These are phyloP conservation scores for Drosophila oshimai DNA, from an alignment of 1,140 invertebrate species.

Conservation along the genomic window DNA sequence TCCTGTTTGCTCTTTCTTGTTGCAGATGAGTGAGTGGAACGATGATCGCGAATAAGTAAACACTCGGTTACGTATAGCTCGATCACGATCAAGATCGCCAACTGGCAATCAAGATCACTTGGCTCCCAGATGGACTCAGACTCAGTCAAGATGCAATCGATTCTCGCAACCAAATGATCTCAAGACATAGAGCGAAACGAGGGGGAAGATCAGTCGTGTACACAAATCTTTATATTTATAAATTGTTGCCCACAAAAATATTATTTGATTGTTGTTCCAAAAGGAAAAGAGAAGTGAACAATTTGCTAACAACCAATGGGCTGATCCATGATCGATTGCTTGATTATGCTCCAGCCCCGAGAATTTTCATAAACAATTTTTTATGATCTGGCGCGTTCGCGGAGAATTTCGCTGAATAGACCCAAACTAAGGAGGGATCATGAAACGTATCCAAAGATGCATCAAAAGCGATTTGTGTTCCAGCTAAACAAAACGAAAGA, in stretches of 20 bases:
- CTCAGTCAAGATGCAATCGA: conserved; percentile 55
- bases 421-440: conserved; percentile 36
- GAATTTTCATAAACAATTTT: conserved; percentile 66
- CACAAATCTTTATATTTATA: conserved; percentile 64
- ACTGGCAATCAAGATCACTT: neutral
- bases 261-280: conserved; percentile 66
- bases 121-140: neutral
- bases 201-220: conserved; percentile 16
- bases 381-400: conserved; percentile 36
- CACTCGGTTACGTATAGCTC: conserved; percentile 9
- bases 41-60: conserved; percentile 50
- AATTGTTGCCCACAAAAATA: conserved; percentile 69
- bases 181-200: conserved; percentile 36
- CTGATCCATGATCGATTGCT: conserved; percentile 26
- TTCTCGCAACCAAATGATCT: conserved; percentile 75
- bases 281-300: neutral
- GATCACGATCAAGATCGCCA: conserved; percentile 7
- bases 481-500: conserved; percentile 25
- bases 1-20: conserved; percentile 10
- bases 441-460: conserved; percentile 82
- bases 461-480: conserved; percentile 67
- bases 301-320: neutral
- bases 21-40: conserved; percentile 70
- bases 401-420: conserved; percentile 5
- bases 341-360: conserved; percentile 11